Evolutionary conservation across 2,113 vertebrate genomes (phyloP).

Genomic region (Entelurus aequoreus): DNA sequence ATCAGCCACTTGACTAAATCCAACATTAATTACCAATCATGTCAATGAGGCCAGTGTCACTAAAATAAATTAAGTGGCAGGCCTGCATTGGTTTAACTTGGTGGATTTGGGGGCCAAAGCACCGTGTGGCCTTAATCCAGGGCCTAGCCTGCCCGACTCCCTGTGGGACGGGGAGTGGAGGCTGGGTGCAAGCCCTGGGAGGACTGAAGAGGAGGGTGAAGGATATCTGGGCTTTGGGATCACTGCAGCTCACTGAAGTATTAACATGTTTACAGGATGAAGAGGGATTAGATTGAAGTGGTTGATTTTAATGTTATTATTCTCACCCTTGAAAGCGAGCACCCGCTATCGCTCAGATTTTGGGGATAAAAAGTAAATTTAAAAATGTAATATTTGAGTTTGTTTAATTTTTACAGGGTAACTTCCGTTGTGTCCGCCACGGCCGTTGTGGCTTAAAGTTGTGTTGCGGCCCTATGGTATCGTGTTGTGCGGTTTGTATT

Average conservation of each 20-base stretch:
- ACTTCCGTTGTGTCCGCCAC: no score
- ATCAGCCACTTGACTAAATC: slow-evolving; percentile 60
- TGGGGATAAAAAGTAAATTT: background rate
- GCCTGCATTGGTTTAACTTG: slow-evolving; percentile 58
- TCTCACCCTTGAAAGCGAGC: slow-evolving; percentile 23
- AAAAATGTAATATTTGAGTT: no score
- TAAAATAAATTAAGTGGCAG: slow-evolving; percentile 68
- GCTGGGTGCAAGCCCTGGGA: slow-evolving; percentile 27
- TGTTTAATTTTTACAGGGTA: no score
- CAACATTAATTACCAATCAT: slow-evolving; percentile 61
- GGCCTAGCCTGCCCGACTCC: slow-evolving; percentile 49
- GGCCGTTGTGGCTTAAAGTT: no score
- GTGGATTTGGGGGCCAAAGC: slow-evolving; percentile 44
- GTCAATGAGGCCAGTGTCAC: slow-evolving; percentile 46
- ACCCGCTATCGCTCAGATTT: slow-evolving; percentile 4
- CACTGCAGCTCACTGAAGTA: slow-evolving; percentile 51
- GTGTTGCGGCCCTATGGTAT: no score
- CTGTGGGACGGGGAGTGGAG: slow-evolving; percentile 36
- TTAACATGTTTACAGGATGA: slow-evolving; percentile 57
- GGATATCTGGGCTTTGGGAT: slow-evolving; percentile 37
- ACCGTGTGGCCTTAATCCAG: slow-evolving; percentile 66
- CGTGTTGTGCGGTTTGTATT: no score
- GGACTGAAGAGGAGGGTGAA: slow-evolving; percentile 6
- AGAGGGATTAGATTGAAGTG: slow-evolving; percentile 54
- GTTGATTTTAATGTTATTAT: slow-evolving; percentile 62